Evolutionary conservation across 2,888 invertebrate species (phyloP).

Genomic region (Ethmia dodecea): DNA sequence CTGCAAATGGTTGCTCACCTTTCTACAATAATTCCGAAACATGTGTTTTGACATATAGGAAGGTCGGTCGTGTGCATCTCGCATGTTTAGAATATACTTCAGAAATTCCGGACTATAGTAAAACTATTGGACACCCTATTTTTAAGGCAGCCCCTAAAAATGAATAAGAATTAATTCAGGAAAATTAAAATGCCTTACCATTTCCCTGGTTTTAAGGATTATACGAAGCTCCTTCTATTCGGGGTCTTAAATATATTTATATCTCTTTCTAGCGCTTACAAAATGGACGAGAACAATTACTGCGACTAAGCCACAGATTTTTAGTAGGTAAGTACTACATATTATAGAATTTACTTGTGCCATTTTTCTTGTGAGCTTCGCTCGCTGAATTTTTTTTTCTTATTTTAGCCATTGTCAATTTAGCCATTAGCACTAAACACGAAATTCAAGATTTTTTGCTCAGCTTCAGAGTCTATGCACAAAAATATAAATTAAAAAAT

Average conservation of each 20-base stretch:
- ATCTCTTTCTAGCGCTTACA: neutral
- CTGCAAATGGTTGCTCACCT: no score
- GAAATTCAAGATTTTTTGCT: no score
- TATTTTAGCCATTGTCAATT: no score
- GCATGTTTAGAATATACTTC: neutral
- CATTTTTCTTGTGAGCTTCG: no score
- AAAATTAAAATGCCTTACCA: constrained; percentile 45
- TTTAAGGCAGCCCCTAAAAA: constrained; percentile 34
- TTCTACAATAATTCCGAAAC: no score
- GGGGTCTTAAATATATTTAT: neutral
- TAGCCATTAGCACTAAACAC: no score
- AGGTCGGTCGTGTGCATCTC: neutral
- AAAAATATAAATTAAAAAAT: no score
- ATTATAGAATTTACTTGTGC: no score
- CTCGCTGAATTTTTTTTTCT: no score
- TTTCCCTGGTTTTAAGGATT: constrained; percentile 26
- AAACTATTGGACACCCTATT: constrained; percentile 6
- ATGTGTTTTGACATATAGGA: neutral
- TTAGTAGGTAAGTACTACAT: no score
- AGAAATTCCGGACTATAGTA: neutral
- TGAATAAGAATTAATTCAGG: constrained; percentile 43
- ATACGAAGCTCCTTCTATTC: constrained; percentile 18
- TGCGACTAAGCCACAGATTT: no score
- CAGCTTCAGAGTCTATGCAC: no score
- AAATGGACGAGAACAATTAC: neutral